Evolutionary conservation across 2,888 invertebrate species (phyloP), one percentile per base, ranked within the genome.

Genomic region (Eupithecia tripunctaria): DNA sequence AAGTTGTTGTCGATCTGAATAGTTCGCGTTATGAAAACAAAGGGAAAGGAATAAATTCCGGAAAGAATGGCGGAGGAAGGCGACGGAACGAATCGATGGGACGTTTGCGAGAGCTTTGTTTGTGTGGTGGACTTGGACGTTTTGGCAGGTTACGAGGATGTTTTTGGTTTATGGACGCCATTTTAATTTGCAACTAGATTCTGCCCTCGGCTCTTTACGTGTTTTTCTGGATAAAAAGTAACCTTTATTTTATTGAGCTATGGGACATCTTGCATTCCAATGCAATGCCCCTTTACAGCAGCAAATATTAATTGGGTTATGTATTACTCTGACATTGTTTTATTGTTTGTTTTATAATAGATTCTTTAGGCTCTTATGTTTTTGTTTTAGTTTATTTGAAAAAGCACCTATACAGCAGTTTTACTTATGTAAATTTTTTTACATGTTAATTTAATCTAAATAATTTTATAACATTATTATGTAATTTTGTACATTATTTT

Each of bases 11-110:
- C 72, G 74, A 76, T 67, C 68, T 71, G 32, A 56, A 69, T 72
- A 74, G 74, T 74, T 72, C 47, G 66, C 64, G 76, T 74, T 76
- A 79, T 76, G 77, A 73, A 79, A 77, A 76, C 75, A 76, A 75
- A 72, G 76, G 74, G 71, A 70, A 67, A 72, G 67, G 74, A 75
- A 77, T 79, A 77, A 76, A 76, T 76, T 71, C 72, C 41, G 56
- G 66, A 66, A 70, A 71, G 73, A 75, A 75, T 72, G 59, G 70
- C 68, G 72, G 70, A 67, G 64, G 70, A 75, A 72, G 72, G 75
- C 75, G 64, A 18, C 56, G 60, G 69, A 43, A 51, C 51, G 72
- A 65, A 70, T 71, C 70, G 70, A 71, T 70, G 75, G 64, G 68
- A 74, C 74, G 75, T 60, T 72, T 32, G 67, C 67, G 67, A 67